phyloP scores from a whole-genome alignment of 2,113 vertebrate genomes.

The Acrocephalus kingi region DNA sequence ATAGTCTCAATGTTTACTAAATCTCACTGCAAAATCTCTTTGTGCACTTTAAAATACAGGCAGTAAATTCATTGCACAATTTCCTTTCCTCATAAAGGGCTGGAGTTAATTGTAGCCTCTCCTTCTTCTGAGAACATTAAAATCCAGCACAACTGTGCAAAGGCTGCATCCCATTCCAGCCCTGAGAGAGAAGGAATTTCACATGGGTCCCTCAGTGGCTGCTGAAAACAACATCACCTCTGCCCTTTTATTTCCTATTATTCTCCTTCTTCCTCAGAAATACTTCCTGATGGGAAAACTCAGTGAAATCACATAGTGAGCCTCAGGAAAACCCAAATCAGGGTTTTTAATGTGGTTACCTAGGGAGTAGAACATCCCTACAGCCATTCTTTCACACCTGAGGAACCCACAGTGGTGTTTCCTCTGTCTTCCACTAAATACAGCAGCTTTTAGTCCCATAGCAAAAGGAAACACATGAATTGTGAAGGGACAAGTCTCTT shows the following conservation, averaged over 20 bases:
- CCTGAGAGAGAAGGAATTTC: background rate
- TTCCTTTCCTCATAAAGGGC: background rate
- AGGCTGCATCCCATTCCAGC: background rate
- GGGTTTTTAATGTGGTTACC: background rate
- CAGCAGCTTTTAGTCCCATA: background rate
- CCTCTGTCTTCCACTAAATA: background rate
- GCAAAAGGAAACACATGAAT: background rate
- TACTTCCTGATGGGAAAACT: background rate
- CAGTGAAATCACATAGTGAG: background rate
- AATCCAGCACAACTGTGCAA: background rate
- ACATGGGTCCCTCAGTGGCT: background rate
- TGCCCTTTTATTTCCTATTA: background rate
- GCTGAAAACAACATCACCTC: background rate
- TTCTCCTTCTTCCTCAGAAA: background rate
- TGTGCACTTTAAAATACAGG: background rate
- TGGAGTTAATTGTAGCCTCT: background rate
- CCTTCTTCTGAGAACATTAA: background rate
- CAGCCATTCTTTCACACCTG: background rate
- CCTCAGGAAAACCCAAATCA: background rate
- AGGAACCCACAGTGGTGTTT: background rate
- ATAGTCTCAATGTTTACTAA: background rate
- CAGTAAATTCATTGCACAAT: background rate
- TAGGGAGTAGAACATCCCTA: background rate
- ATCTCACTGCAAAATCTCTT: background rate
- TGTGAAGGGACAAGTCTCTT: background rate